Base-by-base conservation (phyloP, 2,888 invertebrate species). In the Molorchus minor region DNA sequence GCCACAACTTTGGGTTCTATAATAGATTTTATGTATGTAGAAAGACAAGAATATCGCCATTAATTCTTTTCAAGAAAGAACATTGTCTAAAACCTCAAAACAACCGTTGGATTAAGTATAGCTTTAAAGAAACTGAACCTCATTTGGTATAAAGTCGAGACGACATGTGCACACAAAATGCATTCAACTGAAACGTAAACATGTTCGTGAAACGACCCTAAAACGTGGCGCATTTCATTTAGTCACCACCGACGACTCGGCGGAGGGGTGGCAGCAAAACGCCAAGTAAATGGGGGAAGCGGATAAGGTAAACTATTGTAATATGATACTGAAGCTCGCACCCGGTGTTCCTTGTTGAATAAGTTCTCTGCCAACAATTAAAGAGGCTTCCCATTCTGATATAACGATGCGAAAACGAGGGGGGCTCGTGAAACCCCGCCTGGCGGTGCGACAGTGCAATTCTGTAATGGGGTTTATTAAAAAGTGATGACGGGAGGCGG, bases 261-360 rank as follows among this genome's bases (percentile, higher is more conserved):
- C 55, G 45, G n/a, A 49, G 41, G 53, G 54, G 58, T 54, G 54
- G 47, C 54, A 30, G 44, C 51, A 49, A 49, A 52, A 57, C 45
- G 43, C 35, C 7, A 29, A 19, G 40, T 49, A 17, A 43, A 20
- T 17, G 38, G 53, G 21, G 47, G 46, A 38, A 36, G 45, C 29
- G 30, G 33, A 30, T 35, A 53, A 53, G 41, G 54, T 29, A 54
- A 58, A 58, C 54, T 54, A 58, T 58, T 58, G 58, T 58, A 58
- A 58, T 38, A 43, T 17, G 47, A 58, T 58, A 30, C 36, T 36
- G 21, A 41, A 21, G 35, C 21, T 25, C 43, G n/a, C 58, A 54
- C 43, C 47, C 47, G 35, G 47, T 20, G 36, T 47, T 47, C n/a
- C 36, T 36, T 36, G 36, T 47, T 13, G 35, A 36, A 19, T 35